A percentile compares a stretch with the other conserved stretches of the same genome.
Evolutionary conservation across 2,797 vertebrate genomes (phyloP).

Genomic region (Paedocypris micromegethes): DNA sequence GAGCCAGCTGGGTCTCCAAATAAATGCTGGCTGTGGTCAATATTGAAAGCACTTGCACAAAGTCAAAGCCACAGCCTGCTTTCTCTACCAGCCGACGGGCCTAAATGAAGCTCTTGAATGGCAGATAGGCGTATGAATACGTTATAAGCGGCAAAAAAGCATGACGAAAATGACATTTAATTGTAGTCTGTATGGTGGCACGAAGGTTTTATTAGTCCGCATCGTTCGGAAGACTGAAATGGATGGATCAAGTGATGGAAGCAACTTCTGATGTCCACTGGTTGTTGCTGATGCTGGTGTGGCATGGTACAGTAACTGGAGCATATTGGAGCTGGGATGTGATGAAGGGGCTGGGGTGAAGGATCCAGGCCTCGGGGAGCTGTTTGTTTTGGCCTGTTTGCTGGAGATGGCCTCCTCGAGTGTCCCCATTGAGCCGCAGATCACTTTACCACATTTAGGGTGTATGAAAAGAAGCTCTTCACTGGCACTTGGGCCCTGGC

Average conservation of each 20-base stretch:
- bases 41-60: conserved; percentile 54
- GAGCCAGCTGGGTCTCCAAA: conserved; percentile 66
- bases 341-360: conserved; percentile 24
- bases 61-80: conserved; percentile 50
- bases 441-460: conserved; percentile 75
- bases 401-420: conserved; percentile 73
- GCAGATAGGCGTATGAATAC: conserved; percentile 6
- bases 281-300: no score
- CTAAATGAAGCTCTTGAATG: neutral
- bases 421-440: conserved; percentile 72
- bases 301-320: neutral
- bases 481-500: conserved; percentile 64
- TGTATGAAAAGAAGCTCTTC: conserved; percentile 75
- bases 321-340: conserved; percentile 14
- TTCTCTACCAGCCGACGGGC: conserved; percentile 6
- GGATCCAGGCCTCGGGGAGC: conserved; percentile 47
- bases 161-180: neutral
- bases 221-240: neutral
- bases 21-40: conserved; percentile 52
- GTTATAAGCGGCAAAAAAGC: no score
- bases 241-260: no score
- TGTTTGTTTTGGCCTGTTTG: conserved; percentile 64
- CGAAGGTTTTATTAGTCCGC: neutral
- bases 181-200: neutral
- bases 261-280: no score